Evolutionary conservation across 2,797 vertebrate species (phyloP), one percentile per base, ranked within the genome.

Genomic region (Pangasius larnaudii): DNA sequence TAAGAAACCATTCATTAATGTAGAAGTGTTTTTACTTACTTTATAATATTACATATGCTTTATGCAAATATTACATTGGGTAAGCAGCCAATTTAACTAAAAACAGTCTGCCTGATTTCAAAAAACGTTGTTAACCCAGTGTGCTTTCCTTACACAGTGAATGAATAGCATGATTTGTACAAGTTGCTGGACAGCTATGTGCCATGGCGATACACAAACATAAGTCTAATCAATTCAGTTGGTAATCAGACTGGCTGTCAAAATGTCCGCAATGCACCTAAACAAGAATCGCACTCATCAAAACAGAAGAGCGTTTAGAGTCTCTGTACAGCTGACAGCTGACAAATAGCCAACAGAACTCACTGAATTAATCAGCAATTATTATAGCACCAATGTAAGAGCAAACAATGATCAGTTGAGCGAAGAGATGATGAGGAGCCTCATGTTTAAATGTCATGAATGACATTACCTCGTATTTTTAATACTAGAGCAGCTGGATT

Each of bases 301-400:
- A 78, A 53, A 78, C 16, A 19, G n/a, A 78, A 30, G 16, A 27
- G 49, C 9, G n/a, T 33, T 53, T 19, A 5, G 14, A 18, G 7
- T 19, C 14, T 30, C 27, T 18, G 75, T 18, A 53, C 14, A 78
- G 14, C 8, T 19, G 49, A 78, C 75, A 78, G 49, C 14, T 30
- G 14, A 53, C 75, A 78, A 78, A 78, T 74, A 42, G 49, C 49
- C 27, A 33, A 10, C 46, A 78, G 49, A 78, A 33, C 75, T 53
- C 49, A 33, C 14, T 53, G 75, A 77, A 30, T 53, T 77, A 77
- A 78, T 78, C 75, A 30, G 49, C n/a, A 19, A 78, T 78, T 53
- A 78, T 53, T 78, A 53, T 78, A 78, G 13, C 42, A 14, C 11
- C 42, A 0, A n/a, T 51, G 13, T 51, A 51, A 51, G 16, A 30